phyloP scores from a whole-genome alignment of 2,797 vertebrate genomes.

The Schizothorax lantsangensis region DNA sequence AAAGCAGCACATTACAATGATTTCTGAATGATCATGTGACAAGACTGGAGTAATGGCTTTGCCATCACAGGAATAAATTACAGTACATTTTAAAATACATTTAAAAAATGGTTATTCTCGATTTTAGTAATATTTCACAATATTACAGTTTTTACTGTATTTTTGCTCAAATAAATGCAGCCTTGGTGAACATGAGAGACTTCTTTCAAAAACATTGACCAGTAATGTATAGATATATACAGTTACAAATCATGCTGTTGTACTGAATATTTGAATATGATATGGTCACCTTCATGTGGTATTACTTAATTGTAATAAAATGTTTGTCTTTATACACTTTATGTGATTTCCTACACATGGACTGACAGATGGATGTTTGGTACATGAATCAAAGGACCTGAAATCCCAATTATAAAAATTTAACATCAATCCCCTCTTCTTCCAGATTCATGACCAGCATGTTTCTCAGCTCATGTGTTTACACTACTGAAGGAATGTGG shows the following conservation, averaged over 20 bases:
- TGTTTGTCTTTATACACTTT: not conserved
- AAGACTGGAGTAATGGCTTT: too few species aligned
- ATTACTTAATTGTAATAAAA: not conserved
- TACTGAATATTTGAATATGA: not conserved
- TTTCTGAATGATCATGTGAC: too few species aligned
- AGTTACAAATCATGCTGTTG: not conserved
- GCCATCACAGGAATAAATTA: too few species aligned
- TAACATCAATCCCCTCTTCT: not conserved
- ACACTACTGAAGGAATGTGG: constrained; percentile 28
- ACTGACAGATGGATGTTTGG: not conserved
- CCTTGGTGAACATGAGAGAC: not conserved
- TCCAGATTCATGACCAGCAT: not conserved
- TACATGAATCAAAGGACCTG: not conserved
- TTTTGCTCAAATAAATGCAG: not conserved
- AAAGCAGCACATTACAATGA: too few species aligned
- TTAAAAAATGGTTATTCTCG: not conserved
- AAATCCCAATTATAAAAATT: not conserved
- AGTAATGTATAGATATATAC: not conserved
- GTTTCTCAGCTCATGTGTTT: constrained; percentile 13
- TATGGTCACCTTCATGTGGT: not conserved
- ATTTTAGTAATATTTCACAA: not conserved
- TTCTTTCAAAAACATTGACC: not conserved
- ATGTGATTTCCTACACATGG: not conserved
- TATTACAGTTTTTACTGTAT: not conserved
- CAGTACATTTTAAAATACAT: too few species aligned